Base-by-base conservation (phyloP, 2,888 invertebrate species). In the Lithophane semibrunnea region DNA sequence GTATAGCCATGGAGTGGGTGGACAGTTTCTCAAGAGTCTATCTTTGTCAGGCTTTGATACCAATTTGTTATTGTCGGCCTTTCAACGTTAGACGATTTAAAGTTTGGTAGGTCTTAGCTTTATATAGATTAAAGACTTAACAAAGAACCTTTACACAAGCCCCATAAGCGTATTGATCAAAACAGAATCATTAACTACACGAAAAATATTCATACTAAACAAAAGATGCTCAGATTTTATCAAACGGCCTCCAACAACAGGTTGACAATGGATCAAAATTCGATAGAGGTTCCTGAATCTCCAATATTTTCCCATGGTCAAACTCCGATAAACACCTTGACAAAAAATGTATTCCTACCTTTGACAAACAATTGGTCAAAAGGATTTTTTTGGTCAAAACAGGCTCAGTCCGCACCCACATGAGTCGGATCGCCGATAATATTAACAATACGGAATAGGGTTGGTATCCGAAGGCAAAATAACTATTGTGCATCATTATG, bases 261-360 rank as follows among this genome's bases (percentile, higher is more conserved):
- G 95, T 96, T 94, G 92, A 95, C 95, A 96, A 95, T 92, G 82
- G 92, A 84, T 86, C 86, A 91, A 90, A 92, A 91, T 93, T 90
- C 90, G 93, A 94, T 93, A 94, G 90, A 93, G 94, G 92, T 96
- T 96, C 96, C 96, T 96, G 96, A 96, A 94, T 88, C 93, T 93
- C 88, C 88, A 90, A 96, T 95, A 96, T 96, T 96, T 96, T 96
- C 96, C 96, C 96, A 96, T 96, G 96, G 96, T 96, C 96, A 96
- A 95, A 94, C 94, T 94, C 88, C 93, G 92, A 95, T 94, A 96
- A 96, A 95, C 95, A 96, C 95, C 93, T 94, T 88, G 86, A 93
- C 95, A 96, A 96, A 96, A 96, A 96, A 95, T 89, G 90, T 91
- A 85, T 90, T 92, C 91, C 92, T 92, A 89, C 92, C 92, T 95